Conservation (phyloP, 2,113 vertebrate genomes). For the Peromyscus polionotus region DNA sequence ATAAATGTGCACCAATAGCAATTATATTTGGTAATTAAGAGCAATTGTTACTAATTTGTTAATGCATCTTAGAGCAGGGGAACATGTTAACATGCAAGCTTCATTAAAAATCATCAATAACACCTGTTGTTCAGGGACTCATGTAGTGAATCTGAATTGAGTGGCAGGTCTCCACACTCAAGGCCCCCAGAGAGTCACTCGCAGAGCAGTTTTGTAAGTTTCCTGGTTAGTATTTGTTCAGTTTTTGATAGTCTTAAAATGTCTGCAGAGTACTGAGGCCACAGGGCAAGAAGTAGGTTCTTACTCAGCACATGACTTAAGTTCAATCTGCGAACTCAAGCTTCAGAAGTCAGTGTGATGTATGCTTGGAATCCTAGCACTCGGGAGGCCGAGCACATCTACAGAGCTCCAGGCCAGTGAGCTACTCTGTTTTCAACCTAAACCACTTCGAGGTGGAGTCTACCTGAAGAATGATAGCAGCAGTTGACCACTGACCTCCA, state of each 20-base stretch:
- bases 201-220: neutral
- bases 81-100: slow-evolving; percentile 17
- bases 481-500: no score
- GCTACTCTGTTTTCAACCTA: neutral
- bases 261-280: no score
- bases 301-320: neutral
- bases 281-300: no score
- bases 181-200: neutral
- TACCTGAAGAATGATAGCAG: neutral
- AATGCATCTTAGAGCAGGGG: neutral
- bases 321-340: no score
- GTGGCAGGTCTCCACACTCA: neutral
- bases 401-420: neutral
- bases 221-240: neutral
- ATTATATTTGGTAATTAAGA: neutral
- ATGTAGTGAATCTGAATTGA: neutral
- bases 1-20: neutral
- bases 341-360: no score
- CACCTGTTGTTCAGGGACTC: neutral
- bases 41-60: neutral
- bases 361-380: neutral
- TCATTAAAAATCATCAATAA: slow-evolving; percentile 61
- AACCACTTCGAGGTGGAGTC: neutral
- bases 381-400: no score
- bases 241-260: neutral